Evolutionary conservation across 1,140 invertebrate genomes (phyloP), one percentile per base, ranked within the genome.

Genomic region (Trachymyrmex septentrionalis): DNA sequence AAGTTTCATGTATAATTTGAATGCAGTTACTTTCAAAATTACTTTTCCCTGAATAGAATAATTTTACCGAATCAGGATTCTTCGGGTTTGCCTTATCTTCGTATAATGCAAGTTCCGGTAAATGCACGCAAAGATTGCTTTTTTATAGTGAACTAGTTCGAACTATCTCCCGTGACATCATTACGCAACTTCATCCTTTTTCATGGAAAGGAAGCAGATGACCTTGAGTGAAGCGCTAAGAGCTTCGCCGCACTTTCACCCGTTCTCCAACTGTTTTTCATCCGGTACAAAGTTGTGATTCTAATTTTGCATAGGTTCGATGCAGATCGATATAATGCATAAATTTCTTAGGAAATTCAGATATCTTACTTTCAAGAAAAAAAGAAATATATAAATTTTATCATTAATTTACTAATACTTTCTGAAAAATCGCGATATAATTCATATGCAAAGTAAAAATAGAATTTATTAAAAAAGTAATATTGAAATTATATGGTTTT

Each of bases 221-320:
- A 90, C 88, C 87, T 91, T 88, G 90, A 77, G 27, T 75, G 48
- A 80, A 85, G 44, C 21, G 10, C n/a, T 44, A 24, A 78, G 71
- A 84, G 66, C 77, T 82, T 89, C 64, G 16, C 34, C 10, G 50
- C 19, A 90, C 89, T 86, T 91, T 91, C 88, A 88, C 72, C 57
- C 53, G 77, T 87, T 84, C 86, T 88, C 82, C 86, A 71, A 73
- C 66, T 71, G 80, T 81, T 64, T 82, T 44, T 66, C 59, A 30
- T 90, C 53, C 53, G 87, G 77, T 84, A 66, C n/a, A 21, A 48
- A 14, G 3, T 1, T 21, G 48, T 69, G 50, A 48, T 63, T 86
- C 53, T n/a, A 80, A 48, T 27, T 53, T 69, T 9, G 14, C 14
- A 80, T 19, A 53, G 14, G 1, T 53, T 30, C 27, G 7, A 53